Evolutionary conservation across 2,113 vertebrate species (phyloP), one percentile per base, ranked within the genome.

Genomic region (Paratilapia polleni): DNA sequence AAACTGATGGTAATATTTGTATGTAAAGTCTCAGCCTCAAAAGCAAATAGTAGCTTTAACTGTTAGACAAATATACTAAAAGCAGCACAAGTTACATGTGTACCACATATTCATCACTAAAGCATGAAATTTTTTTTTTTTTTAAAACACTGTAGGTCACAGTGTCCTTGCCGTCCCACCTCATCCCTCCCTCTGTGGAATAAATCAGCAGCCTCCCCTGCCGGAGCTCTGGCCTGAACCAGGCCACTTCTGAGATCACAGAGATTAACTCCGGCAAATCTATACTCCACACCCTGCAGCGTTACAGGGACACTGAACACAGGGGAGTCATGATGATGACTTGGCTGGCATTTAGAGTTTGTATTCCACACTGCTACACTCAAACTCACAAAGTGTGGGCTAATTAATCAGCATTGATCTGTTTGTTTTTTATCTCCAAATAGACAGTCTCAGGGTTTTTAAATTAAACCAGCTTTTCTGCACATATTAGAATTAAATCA

Each of bases 231-330:
- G 47, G 19, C 77, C 66, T 24, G 75, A 80, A 81, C 73, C 38
- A n/a, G 81, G 80, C 73, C 56, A 78, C 56, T 63, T 80, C 77
- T 83, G 58, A 89, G 47, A 83, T 88, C 81, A 82, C 47, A 64
- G 17, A 78, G 84, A 87, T 93, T 87, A 89, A 87, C 62, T 88
- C 47, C 0, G 1, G 24, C 52, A 79, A 86, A 93, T 88, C 80
- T 85, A 85, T 87, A 63, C 78, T 83, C 41, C 36, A 52, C 77
- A 81, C 57, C 76, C 56, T 47, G 43, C 75, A 79, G 70, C 43
- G 56, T 77, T 20, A 28, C 43, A 38, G 78, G 38, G 43, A 81
- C 85, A 54, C 76, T 34, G 34, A 62, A 82, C 83, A 66, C 81
- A 54, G 54, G 59, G 74, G 82, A 85, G 74, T 43, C 68, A 70